Base-by-base conservation (phyloP, 2,888 invertebrate genomes). In the Tuta absoluta region DNA sequence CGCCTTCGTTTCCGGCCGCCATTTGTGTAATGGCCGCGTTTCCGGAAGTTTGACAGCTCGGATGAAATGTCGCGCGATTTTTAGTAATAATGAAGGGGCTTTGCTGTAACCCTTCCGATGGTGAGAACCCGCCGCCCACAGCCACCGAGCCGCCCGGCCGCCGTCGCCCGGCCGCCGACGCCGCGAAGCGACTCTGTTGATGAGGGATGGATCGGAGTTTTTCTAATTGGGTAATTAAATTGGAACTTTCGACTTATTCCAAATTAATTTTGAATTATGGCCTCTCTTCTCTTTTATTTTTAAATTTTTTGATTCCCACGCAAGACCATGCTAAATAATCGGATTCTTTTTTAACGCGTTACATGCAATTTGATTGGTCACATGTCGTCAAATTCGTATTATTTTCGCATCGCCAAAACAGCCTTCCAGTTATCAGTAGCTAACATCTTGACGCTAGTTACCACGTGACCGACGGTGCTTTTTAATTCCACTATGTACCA, bases 61-160 rank as follows among this genome's bases (percentile, higher is more conserved):
- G 83, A 87, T 86, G 87, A 87, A 90, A 88, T 89, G 89, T 88
- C 88, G 85, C 84, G 77, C 84, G 83, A 89, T 90, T 90, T 90
- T 90, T 90, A 85, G 82, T 87, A 88, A 90, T 89, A 85, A 88
- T 86, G 82, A 80, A 80, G 80, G 74, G 76, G 71, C 71, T 21
- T 53, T 71, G 66, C 70, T 68, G 68, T 69, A 67, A 71, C 75
- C 73, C 74, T 71, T 73, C 67, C 75, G 69, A 71, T 72, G 68
- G 72, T 48, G 68, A 59, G 62, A 65, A 10, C 63, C 12, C n/a
- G 38, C 12, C 8, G 21, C 49, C 28, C 56, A 33, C 28, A 24
- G 24, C 28, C n/a, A 10, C 24, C 66, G n/a, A n/a, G n/a, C n/a
- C n/a, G n/a, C n/a, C n/a, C n/a, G n/a, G n/a, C n/a, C n/a, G n/a